Base-by-base conservation (phyloP, 64 coral and sea anemone species). In the Montipora cactus region DNA sequence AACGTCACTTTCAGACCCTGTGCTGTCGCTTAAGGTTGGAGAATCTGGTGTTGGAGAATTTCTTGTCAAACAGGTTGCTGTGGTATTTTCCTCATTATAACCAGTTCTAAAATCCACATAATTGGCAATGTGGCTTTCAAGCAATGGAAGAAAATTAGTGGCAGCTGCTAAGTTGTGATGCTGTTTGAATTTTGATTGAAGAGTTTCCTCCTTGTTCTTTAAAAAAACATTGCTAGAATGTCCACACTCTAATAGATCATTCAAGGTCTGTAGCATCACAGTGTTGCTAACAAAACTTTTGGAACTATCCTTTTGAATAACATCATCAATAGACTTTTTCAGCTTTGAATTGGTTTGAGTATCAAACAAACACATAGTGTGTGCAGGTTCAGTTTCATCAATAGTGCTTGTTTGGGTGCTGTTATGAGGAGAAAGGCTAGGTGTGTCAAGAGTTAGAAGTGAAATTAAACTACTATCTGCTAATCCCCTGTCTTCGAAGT, bases 101-200 rank as follows among this genome's bases (percentile, higher is more conserved):
- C 88, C 92, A 79, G 78, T 20, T n/a, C 83, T 84, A 19, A 53
- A 59, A 9, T 93, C 83, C 1, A 52, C 22, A 80, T 93, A 93
- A 50, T 57, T 15, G 3, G 61, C 49, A 83, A 93, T 93, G 19
- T 88, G 75, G 48, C 58, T 44, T 68, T 93, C 91, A 8, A 93
- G 62, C 64, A 88, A 79, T 51, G 83, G 84, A 50, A 93, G 62
- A 68, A 93, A 80, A 19, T 86, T 79, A 20, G 75, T 44, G 9
- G 83, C 91, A 68, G 74, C 12, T 16, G 67, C 7, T 19, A 84
- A 64, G 21, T 23, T 74, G 46, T 20, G 72, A 66, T 20, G 13
- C 25, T 44, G 16, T 45, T 85, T 85, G 12, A 71, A 85, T 9
- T 10, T 21, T 18, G 62, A 85, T 4, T 5, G 19, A 18, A 48